Evolutionary conservation across 2,888 invertebrate species (phyloP).

Genomic region (Diabrotica balteata): DNA sequence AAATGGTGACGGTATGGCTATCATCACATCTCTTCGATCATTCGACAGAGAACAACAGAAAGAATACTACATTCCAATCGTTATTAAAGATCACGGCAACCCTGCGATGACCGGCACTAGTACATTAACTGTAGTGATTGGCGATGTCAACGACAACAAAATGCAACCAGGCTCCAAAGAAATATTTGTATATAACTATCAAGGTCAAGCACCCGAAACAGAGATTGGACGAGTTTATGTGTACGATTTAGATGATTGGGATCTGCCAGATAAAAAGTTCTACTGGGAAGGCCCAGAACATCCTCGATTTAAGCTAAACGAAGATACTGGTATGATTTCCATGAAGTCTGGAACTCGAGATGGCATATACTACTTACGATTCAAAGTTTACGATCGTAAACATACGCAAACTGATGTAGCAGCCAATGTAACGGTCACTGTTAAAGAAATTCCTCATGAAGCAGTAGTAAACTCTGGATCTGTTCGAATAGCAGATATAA

Average conservation of each 20-base stretch:
- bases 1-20: conserved; percentile 97
- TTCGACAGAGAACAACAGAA: conserved; percentile 97
- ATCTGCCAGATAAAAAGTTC: conserved; percentile 96
- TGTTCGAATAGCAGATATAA: conserved; percentile 89
- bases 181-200: conserved; percentile 96
- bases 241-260: conserved; percentile 98
- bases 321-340: conserved; percentile 93
- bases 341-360: conserved; percentile 93
- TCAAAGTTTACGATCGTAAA: conserved; percentile 90
- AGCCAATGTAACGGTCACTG: conserved; percentile 95
- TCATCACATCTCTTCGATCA: conserved; percentile 89
- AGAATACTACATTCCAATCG: conserved; percentile 95
- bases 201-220: conserved; percentile 61
- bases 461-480: conserved; percentile 96
- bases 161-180: conserved; percentile 98
- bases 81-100: conserved; percentile 95
- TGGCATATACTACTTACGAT: conserved; percentile 81
- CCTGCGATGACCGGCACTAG: conserved; percentile 97
- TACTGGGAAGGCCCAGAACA: conserved; percentile 91
- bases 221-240: conserved; percentile 87
- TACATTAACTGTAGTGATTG: conserved; percentile 94
- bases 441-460: conserved; percentile 93
- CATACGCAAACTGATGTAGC: conserved; percentile 94
- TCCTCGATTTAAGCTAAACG: conserved; percentile 82
- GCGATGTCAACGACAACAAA: conserved; percentile 97